These are phyloP conservation scores for Poicephalus meyeri DNA, from an alignment of 2,113 vertebrate genomes.

Conservation along the genomic window DNA sequence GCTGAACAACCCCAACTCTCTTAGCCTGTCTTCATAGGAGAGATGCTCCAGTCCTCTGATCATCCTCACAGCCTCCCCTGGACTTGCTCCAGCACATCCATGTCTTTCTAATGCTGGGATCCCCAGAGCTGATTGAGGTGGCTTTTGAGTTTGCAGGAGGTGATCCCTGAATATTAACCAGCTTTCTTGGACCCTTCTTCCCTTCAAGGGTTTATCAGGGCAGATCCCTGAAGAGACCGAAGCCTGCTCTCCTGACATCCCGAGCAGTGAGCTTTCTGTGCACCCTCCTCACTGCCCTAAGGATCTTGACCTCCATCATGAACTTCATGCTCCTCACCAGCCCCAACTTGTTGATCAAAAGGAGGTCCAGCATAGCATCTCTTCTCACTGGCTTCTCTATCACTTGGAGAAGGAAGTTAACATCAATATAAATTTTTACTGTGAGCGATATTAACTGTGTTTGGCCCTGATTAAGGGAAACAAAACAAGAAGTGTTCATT, in stretches of 20 bases:
- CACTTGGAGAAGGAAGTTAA: neutral
- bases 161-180: neutral
- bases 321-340: neutral
- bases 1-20: neutral
- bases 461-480: neutral
- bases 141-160: neutral
- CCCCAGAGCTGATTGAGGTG: neutral
- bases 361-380: neutral
- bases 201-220: neutral
- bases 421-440: neutral
- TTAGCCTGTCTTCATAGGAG: neutral
- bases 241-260: neutral
- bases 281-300: neutral
- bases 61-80: rapidly evolving
- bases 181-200: neutral
- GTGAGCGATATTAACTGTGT: neutral
- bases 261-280: neutral
- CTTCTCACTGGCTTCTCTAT: neutral
- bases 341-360: neutral
- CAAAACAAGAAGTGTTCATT: neutral
- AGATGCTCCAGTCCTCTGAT: neutral
- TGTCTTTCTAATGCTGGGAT: neutral
- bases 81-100: neutral
- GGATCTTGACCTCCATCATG: neutral
- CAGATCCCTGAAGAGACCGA: neutral